Evolutionary conservation across 2,113 vertebrate species (phyloP).

Genomic region (Promerops cafer): DNA sequence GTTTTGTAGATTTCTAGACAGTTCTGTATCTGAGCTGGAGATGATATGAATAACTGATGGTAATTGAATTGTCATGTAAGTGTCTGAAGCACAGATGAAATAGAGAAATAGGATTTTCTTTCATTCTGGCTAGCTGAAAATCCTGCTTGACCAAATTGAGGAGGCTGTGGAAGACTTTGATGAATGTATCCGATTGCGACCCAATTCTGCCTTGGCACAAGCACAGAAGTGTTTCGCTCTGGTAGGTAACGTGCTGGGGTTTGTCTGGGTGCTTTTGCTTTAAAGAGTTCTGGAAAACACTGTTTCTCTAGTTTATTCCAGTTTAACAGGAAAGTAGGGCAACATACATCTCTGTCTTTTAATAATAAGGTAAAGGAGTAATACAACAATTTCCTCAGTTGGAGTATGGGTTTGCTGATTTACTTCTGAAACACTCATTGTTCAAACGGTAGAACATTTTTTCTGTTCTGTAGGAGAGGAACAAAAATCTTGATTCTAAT

Average conservation of each 20-base stretch:
- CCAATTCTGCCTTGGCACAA: slow-evolving; percentile 95
- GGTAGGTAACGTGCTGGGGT: slow-evolving; percentile 68
- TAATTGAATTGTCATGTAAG: neutral
- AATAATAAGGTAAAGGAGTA: neutral
- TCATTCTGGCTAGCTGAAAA: slow-evolving; percentile 84
- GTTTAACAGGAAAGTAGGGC: neutral
- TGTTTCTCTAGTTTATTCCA: neutral
- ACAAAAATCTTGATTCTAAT: neutral
- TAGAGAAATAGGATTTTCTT: slow-evolving; percentile 21
- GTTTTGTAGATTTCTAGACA: neutral
- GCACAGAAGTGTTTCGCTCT: slow-evolving; percentile 98
- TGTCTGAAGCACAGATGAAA: neutral
- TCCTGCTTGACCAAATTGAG: slow-evolving; percentile 95
- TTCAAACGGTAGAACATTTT: neutral
- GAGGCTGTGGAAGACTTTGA: slow-evolving; percentile 97
- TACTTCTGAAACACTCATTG: neutral
- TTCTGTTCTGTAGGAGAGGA: neutral
- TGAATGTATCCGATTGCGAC: slow-evolving; percentile 92
- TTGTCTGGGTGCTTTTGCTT: neutral
- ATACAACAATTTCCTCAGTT: neutral
- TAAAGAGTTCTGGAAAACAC: neutral
- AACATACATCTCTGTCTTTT: neutral
- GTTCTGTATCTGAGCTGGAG: neutral
- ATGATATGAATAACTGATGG: neutral
- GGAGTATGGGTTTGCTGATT: neutral